Evolutionary conservation across 2,797 vertebrate species (phyloP).

Genomic region (Cirrhinus molitorella): DNA sequence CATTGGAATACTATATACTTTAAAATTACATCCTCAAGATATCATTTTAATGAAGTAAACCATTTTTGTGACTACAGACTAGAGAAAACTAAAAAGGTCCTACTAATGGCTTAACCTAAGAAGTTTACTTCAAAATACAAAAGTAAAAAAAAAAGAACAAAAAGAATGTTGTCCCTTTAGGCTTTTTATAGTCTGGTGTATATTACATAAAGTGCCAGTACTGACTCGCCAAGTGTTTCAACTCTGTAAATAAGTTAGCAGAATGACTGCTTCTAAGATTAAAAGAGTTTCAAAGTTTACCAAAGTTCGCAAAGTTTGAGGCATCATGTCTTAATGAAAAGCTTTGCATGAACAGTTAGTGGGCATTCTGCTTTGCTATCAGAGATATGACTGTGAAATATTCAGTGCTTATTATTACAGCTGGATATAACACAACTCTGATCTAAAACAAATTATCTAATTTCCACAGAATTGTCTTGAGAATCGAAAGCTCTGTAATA

Average conservation of each 20-base stretch:
- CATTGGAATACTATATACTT: no score
- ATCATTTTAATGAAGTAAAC: no score
- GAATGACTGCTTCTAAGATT: background rate
- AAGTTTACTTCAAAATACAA: background rate
- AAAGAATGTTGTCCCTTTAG: background rate
- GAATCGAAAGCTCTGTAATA: background rate
- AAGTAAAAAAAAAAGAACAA: background rate
- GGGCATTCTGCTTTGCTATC: background rate
- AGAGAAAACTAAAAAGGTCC: no score
- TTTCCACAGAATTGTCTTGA: background rate
- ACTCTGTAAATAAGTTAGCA: constrained; percentile 1
- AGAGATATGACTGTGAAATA: background rate
- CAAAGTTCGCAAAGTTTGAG: background rate
- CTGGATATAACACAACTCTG: background rate
- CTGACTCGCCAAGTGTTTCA: background rate
- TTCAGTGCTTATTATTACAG: background rate
- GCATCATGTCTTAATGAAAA: background rate
- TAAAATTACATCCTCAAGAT: no score
- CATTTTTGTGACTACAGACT: no score
- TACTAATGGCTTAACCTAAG: no score
- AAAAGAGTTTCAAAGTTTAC: background rate
- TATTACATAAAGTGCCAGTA: background rate
- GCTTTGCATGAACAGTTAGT: background rate
- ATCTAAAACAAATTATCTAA: background rate
- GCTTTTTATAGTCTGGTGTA: background rate